phyloP scores from a whole-genome alignment of 2,797 vertebrate genomes.

The Choloepus didactylus region DNA sequence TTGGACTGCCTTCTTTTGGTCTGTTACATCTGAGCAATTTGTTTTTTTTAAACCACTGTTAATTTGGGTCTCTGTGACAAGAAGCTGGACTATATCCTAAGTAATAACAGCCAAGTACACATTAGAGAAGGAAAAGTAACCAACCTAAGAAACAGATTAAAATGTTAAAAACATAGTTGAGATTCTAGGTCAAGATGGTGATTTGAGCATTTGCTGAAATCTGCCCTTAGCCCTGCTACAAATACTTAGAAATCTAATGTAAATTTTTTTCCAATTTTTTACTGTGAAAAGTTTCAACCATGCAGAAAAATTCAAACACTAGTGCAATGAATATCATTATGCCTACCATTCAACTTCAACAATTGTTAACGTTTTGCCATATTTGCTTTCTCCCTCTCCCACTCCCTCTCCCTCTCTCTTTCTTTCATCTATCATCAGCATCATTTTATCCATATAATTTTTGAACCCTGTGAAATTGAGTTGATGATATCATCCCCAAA shows the following conservation, averaged over 20 bases:
- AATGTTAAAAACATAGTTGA: conserved; percentile 55
- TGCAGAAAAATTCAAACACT: conserved; percentile 55
- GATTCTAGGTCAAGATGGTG: conserved; percentile 19
- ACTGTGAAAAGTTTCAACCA: conserved; percentile 43
- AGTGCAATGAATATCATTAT: conserved; percentile 37
- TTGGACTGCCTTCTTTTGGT: neutral
- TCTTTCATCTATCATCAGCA: no score
- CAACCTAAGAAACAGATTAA: conserved; percentile 51
- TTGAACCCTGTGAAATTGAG: no score
- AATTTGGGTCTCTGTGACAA: neutral
- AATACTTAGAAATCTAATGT: conserved; percentile 25
- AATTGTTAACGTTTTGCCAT: no score
- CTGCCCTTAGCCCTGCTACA: neutral
- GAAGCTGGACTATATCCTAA: no score
- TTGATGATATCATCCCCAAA: neutral
- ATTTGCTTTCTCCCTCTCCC: no score
- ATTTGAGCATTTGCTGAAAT: conserved; percentile 18
- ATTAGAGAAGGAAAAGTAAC: conserved; percentile 30
- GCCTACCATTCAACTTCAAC: neutral
- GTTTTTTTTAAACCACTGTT: conserved; percentile 19
- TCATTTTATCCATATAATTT: no score
- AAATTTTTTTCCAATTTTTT: neutral
- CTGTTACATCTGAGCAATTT: conserved; percentile 27
- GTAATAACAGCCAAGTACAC: neutral
- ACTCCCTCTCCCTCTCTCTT: no score